Base-by-base conservation (phyloP, 2,797 vertebrate genomes). In the Rachycentron canadum region DNA sequence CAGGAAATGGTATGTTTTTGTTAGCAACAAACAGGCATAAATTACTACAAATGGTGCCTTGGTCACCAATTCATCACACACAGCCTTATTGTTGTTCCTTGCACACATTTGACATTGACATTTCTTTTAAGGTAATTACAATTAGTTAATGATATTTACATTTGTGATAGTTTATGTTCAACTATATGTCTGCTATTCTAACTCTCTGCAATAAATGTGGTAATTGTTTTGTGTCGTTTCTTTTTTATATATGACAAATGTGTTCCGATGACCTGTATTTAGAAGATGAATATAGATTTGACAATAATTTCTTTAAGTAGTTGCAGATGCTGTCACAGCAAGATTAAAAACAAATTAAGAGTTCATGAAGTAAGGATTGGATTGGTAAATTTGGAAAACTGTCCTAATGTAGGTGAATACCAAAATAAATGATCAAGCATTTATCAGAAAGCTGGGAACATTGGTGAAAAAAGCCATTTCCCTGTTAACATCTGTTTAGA, bases 1-100 rank as follows among this genome's bases (percentile, higher is more conserved):
- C 70, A 87, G 92, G 91, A 92, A 94, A 86, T 55, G n/a, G 73
- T 80, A 40, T 92, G 90, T 92, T 93, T 93, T 92, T 81, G 77
- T 89, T 86, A 88, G 87, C 72, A 90, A 87, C 84, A 87, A 90
- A 91, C 79, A 84, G 81, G 78, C 83, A 87, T 89, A 86, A 89
- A 92, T 92, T 73, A 87, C 84, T 62, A 68, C 87, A 45, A 88
- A 87, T 73, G 61, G 84, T 73, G 36, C 82, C 73, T 76, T 2
- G 65, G 79, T 82, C 61, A 62, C 78, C 75, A 75, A 76, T 88
- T 87, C 28, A 84, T 88, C 79, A 88, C 75, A 88, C 81, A 87
- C 69, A 70, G 81, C 19, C 65, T 13, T 74, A 60, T 72, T 85
- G 77, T 86, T 81, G 70, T 63, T 74, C n/a, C 9, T 70, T 55